Base-by-base conservation (phyloP, 2,113 vertebrate species). In the Sprattus sprattus region DNA sequence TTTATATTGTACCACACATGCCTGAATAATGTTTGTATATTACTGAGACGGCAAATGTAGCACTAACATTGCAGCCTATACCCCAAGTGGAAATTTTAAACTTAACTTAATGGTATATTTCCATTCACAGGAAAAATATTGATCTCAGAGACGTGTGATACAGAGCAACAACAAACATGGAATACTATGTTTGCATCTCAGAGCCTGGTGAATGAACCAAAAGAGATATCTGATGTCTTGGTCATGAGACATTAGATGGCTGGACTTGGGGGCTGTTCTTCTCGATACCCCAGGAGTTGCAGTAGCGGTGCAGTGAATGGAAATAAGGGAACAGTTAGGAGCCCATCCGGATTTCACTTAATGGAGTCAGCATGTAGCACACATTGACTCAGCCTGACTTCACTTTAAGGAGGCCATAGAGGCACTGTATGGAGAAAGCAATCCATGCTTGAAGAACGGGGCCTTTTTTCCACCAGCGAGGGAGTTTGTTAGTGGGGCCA, bases 401-500 rank as follows among this genome's bases (percentile, higher is more conserved):
- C n/a, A 47, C 28, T 60, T 15, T 60, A 8, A 16, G 15, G 28
- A 46, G 54, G 54, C 54, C 20, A 22, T 3, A 60, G 20, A 60
- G 54, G 20, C 20, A 18, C 20, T 20, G 22, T 6, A 20, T 54
- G 18, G 83, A 45, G 13, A 81, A 49, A 25, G 39, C 25, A 32
- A 10, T 80, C 46, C 50, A 85, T 20, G 22, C 18, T 44, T 57
- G 28, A 47, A 18, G 81, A 28, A 54, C 28, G n/a, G 28, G 32
- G 71, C 1, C 71, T 39, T 32, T 32, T 78, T 28, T 32, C 28
- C 71, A 13, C 28, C 16, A 39, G 32, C 28, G 25, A 78, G 71
- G n/a, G 64, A 71, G 64, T 49, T 50, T 82, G 46, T 20, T 22
- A 82, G 86, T 88, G 71, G 71, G 80, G 87, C 86, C 91, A 95